A percentile compares a stretch with the other conserved stretches of the same genome.
Evolutionary conservation across 2,797 vertebrate genomes (phyloP).

Genomic region (Dryobates pubescens): DNA sequence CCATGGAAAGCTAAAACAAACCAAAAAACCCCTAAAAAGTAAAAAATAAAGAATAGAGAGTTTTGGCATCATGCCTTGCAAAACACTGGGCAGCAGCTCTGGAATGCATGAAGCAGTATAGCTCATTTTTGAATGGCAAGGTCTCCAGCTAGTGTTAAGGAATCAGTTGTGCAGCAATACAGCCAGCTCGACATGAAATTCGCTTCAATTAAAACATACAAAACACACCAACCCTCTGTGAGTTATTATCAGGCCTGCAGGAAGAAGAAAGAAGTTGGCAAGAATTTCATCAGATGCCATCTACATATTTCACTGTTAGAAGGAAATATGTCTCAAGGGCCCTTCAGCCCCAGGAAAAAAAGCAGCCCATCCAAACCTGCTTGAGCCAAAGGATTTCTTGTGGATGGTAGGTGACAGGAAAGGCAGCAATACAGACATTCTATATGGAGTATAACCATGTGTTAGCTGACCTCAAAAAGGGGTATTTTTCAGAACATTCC

Average conservation of each 20-base stretch:
- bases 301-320: slow-evolving; percentile 24
- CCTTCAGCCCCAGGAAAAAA: neutral
- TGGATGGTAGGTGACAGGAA: slow-evolving; percentile 12
- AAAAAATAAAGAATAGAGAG: neutral
- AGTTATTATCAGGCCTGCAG: neutral
- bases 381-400: slow-evolving; percentile 9
- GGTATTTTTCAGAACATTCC: neutral
- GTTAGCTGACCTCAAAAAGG: neutral
- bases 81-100: slow-evolving; percentile 50
- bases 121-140: slow-evolving; percentile 2
- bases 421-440: neutral
- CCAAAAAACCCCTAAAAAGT: neutral
- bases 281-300: slow-evolving; percentile 53
- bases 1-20: neutral
- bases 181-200: slow-evolving; percentile 44
- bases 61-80: slow-evolving; percentile 50
- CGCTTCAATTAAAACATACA: slow-evolving; percentile 62
- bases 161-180: slow-evolving; percentile 48
- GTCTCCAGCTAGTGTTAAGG: slow-evolving; percentile 21
- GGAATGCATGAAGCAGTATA: slow-evolving; percentile 22
- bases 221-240: neutral
- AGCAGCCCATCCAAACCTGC: neutral
- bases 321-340: slow-evolving; percentile 10
- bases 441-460: neutral
- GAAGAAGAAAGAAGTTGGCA: slow-evolving; percentile 37